phyloP scores from a whole-genome alignment of 1,140 invertebrate genomes.

The Reticulitermes speratus region DNA sequence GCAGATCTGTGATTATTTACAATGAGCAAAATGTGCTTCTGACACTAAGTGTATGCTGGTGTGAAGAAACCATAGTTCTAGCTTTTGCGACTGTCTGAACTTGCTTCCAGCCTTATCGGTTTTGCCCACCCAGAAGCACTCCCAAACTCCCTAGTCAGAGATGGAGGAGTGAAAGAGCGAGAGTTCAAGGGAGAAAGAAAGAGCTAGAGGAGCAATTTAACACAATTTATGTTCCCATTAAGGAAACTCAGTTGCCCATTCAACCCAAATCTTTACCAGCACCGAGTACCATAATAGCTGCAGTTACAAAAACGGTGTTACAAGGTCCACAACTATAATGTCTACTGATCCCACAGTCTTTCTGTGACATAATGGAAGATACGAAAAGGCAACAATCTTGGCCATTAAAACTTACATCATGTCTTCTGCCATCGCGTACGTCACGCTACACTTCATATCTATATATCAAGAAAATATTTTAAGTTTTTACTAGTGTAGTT shows the following conservation, averaged over 20 bases:
- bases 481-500: neutral
- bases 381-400: neutral
- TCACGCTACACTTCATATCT: neutral
- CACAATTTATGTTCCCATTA: conserved; percentile 29
- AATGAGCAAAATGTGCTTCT: neutral
- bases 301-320: neutral
- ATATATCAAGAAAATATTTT: neutral
- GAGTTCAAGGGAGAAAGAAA: conserved; percentile 37
- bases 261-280: neutral
- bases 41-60: neutral
- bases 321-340: neutral
- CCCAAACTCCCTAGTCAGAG: neutral
- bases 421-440: neutral
- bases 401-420: neutral
- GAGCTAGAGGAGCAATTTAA: conserved; percentile 34
- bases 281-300: conserved; percentile 2
- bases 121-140: neutral
- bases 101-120: neutral
- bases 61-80: neutral
- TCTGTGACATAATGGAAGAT: neutral
- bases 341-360: neutral
- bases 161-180: neutral
- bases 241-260: conserved; percentile 28
- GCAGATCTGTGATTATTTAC: neutral
- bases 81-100: neutral